Conservation (phyloP, 2,888 invertebrate species). For the Fissipunctia ypsillon region DNA sequence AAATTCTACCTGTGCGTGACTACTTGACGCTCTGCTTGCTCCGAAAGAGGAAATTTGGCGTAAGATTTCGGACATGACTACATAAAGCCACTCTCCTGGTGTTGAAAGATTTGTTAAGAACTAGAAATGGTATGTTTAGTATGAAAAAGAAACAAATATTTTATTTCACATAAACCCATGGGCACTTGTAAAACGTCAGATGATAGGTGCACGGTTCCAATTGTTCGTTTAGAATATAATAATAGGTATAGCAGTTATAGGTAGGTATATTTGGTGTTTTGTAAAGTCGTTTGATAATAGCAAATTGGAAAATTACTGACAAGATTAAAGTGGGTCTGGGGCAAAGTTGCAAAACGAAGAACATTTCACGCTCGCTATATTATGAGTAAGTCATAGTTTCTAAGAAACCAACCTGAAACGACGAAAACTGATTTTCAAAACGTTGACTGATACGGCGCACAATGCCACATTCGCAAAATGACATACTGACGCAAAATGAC, state of each 20-base stretch:
- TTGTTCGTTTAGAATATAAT: too few species aligned
- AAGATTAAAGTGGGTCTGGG: too few species aligned
- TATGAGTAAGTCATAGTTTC: too few species aligned
- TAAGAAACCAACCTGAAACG: neutral
- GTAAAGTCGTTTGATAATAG: neutral
- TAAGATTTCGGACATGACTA: constrained; percentile 43
- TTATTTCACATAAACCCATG: too few species aligned
- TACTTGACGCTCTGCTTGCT: constrained; percentile 51
- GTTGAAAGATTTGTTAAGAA: constrained; percentile 13
- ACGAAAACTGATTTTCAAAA: neutral
- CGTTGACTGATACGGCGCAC: too few species aligned
- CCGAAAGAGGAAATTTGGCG: constrained; percentile 47
- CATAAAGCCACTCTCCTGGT: constrained; percentile 1
- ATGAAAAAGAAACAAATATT: too few species aligned
- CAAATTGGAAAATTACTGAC: neutral
- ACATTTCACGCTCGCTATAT: neutral
- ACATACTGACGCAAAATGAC: too few species aligned
- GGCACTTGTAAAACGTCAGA: too few species aligned
- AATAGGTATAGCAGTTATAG: too few species aligned
- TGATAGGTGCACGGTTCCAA: too few species aligned
- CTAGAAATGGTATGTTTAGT: neutral
- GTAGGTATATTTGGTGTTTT: too few species aligned
- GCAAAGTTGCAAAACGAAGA: neutral
- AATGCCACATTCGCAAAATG: too few species aligned
- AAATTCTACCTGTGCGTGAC: constrained; percentile 62